Percentiles rank a stretch among this genome's conserved stretches.
phyloP scores from a whole-genome alignment of 2,888 invertebrate genomes.

The Macrosiphum euphorbiae region DNA sequence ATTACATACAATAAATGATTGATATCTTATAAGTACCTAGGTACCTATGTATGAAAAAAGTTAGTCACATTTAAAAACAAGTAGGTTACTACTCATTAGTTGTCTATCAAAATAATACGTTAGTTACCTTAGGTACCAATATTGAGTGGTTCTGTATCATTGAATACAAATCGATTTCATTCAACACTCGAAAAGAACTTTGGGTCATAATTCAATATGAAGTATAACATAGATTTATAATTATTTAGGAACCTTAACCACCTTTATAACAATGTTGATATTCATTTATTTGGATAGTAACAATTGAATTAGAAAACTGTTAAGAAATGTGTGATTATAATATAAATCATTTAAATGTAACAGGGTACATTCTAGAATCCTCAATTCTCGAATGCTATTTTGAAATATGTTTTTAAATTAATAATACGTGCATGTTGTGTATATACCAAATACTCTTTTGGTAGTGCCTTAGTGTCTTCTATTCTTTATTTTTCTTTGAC shows the following conservation, averaged over 20 bases:
- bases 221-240: neutral
- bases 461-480: neutral
- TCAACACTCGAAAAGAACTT: neutral
- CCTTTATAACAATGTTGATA: neutral
- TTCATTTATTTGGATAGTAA: neutral
- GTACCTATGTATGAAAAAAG: neutral
- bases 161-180: neutral
- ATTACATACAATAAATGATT: neutral
- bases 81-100: neutral
- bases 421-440: neutral
- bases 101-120: neutral
- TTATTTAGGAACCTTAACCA: neutral
- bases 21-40: neutral
- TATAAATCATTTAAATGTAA: neutral
- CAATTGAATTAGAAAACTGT: neutral
- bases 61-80: neutral
- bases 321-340: neutral
- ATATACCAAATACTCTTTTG: neutral
- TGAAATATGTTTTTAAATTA: conserved; percentile 20
- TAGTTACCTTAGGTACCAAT: neutral
- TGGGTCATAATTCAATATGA: neutral
- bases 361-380: neutral
- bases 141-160: neutral
- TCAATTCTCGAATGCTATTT: neutral
- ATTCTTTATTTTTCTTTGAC: conserved; percentile 30